Evolutionary conservation across 2,113 vertebrate species (phyloP), one percentile per base, ranked within the genome.

Genomic region (Dunckerocampus dactyliophorus): DNA sequence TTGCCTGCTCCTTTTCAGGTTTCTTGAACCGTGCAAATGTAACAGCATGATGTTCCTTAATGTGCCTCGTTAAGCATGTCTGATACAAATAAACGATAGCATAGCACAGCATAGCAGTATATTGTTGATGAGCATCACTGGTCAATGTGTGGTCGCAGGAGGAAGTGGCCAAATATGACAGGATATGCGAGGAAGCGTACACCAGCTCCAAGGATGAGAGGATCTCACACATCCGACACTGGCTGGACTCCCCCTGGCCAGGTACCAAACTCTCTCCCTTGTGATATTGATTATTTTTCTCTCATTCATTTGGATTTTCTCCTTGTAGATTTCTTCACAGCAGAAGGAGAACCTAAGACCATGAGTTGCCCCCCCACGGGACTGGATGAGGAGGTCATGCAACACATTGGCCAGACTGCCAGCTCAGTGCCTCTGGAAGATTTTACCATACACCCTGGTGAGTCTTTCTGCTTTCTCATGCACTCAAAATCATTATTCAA

Each of bases 241-340:
- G 96, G 96, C 88, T 98, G 34, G 95, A 98, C 72, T 98, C 96
- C 0, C 95, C 96, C 0, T 98, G 96, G 95, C 95, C 95, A 1
- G 93, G 96, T 98, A 39, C n/a, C 3, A 8, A 39, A 74, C 69
- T 16, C 11, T 20, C n/a, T 57, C 6, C 7, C 2, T 3, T 22
- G 4, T 24, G 1, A 4, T 22, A 12, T 2, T 39, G 7, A 9
- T 39, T 28, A 28, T 39, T 12, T 12, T 39, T 39, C 37, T 3
- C 37, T 39, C 11, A 10, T 39, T 39, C 9, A 39, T 53, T 11
- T 77, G 5, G 65, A 12, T 31, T 34, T 62, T 69, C 4, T 61
- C 31, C 55, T 24, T 63, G 15, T 13, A 98, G 96, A 91, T 75
- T 99, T 98, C 65, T 99, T 99, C 86, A 96, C 93, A 0, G 79